Conservation (phyloP, 2,113 vertebrate genomes). For the Butastur rufipennis region DNA sequence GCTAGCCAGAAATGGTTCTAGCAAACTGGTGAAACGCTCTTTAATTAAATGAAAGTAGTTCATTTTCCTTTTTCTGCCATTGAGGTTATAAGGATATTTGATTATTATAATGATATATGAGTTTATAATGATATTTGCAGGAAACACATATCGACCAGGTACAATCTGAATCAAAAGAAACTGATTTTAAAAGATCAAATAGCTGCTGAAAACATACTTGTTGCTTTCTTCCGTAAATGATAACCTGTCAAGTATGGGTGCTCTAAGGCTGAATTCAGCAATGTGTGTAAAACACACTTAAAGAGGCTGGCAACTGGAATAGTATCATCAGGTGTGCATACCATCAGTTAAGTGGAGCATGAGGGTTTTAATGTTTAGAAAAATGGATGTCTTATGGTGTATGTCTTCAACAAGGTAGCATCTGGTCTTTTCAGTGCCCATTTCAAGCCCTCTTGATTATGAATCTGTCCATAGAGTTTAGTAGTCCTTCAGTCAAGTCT, state of each 20-base stretch:
- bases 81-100: not conserved
- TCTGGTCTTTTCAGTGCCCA: not conserved
- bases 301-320: not conserved
- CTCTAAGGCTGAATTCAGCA: not conserved
- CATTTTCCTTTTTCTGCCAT: not conserved
- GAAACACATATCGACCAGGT: not conserved
- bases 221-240: not conserved
- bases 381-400: not conserved
- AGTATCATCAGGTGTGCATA: not conserved
- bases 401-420: not conserved
- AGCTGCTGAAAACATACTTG: not conserved
- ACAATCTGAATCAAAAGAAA: not conserved
- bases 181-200: not conserved
- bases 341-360: not conserved
- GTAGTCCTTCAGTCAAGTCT: not conserved
- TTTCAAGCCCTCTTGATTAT: not conserved
- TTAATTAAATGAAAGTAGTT: constrained; percentile 5
- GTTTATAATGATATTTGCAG: not conserved
- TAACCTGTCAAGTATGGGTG: not conserved
- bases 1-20: not conserved
- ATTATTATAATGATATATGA: not conserved
- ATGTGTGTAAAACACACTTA: not conserved
- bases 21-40: not conserved
- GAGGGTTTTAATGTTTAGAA: not conserved
- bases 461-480: not conserved